phyloP scores from a whole-genome alignment of 2,113 vertebrate species.

The Ciconia stormi region DNA sequence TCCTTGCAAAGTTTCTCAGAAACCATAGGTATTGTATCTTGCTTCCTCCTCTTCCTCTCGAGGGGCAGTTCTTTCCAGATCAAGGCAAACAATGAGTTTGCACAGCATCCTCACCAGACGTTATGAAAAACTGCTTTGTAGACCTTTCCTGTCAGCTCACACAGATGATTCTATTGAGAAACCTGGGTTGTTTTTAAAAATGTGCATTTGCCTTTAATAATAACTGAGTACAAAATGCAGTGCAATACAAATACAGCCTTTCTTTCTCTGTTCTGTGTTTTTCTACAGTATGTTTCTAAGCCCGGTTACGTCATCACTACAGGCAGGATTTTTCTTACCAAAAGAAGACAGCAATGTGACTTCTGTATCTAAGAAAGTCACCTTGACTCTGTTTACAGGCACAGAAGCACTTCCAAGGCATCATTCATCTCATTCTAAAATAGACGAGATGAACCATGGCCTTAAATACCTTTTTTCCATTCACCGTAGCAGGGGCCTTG shows the following conservation, averaged over 20 bases:
- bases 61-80: conserved; percentile 2
- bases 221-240: neutral
- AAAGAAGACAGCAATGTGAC: neutral
- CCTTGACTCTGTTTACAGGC: neutral
- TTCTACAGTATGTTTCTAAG: neutral
- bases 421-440: neutral
- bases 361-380: neutral
- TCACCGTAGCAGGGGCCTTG: neutral
- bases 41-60: conserved; percentile 59
- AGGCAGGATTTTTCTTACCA: neutral
- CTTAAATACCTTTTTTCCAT: neutral
- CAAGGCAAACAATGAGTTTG: conserved; percentile 31
- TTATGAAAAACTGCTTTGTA: conserved; percentile 10
- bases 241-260: neutral
- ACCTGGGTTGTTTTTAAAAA: neutral
- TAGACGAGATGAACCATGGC: neutral
- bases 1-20: conserved; percentile 41
- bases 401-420: neutral
- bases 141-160: conserved; percentile 7
- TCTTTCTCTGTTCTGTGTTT: neutral
- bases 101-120: conserved; percentile 23
- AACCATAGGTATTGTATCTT: conserved; percentile 23
- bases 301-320: neutral
- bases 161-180: neutral
- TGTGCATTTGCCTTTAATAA: neutral